Evolutionary conservation across 2,113 vertebrate genomes (phyloP), one percentile per base, ranked within the genome.

Genomic region (Stigmatopora argus): DNA sequence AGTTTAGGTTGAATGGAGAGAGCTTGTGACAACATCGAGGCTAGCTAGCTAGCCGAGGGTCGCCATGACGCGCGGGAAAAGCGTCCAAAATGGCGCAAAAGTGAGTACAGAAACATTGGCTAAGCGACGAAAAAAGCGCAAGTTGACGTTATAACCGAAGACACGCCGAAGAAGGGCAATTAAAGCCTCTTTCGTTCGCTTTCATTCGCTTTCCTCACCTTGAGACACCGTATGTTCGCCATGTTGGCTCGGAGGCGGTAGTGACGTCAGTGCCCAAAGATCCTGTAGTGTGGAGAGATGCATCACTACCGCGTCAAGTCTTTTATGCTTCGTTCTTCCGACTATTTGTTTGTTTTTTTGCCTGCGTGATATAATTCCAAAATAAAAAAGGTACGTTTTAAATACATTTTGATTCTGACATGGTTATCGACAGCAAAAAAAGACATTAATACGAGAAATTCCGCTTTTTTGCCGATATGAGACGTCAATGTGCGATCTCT

Each of bases 151-250:
- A 53, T 21, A 23, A 9, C 10, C 1, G 10, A 7, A 12, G 19
- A 41, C 57, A 38, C n/a, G n/a, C 7, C 11, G 11, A 44, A 19
- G 38, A 5, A 23, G 26, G 26, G 26, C 21, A 19, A 61, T 14
- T 56, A 26, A 11, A 17, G 53, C 17, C 1, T 7, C 0, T 62
- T 1, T 15, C 0, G 3, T 46, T 12, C 62, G 1, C 0, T 55
- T 0, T 13, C 12, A 0, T 3, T 44, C 14, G 59, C 1, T 69
- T n/a, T 65, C 1, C 89, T 90, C 90, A 92, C 91, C 91, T 91
- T 91, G 82, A 92, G 75, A 48, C 85, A 86, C 23, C 90, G 85
- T 78, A 92, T 90, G 62, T 91, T 90, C 89, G 90, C 90, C 90
- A 92, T 91, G 61, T 87, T 88, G 18, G 70, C 7, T 51, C 18